phyloP scores from a whole-genome alignment of 2,888 invertebrate species.

The Tridacna crocea region DNA sequence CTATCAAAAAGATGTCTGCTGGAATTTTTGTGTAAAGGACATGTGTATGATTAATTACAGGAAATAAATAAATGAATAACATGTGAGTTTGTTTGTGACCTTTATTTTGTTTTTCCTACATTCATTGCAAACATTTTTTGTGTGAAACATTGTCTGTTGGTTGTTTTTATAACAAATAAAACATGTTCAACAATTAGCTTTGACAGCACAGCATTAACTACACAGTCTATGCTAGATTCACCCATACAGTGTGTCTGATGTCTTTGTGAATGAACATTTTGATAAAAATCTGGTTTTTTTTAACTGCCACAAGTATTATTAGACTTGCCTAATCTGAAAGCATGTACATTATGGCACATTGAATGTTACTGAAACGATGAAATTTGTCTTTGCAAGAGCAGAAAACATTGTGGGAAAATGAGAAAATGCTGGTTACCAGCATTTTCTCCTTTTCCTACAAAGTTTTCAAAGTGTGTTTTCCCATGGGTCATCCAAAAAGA shows the following conservation, averaged over 20 bases:
- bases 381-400: no score
- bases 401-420: neutral
- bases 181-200: constrained; percentile 7
- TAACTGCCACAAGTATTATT: no score
- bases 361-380: no score
- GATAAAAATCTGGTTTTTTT: neutral
- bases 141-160: constrained; percentile 11
- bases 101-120: constrained; percentile 32
- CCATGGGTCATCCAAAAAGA: neutral
- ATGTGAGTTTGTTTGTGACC: constrained; percentile 2
- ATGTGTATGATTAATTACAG: neutral
- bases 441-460: neutral
- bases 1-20: no score
- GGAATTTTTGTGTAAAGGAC: no score
- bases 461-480: neutral
- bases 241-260: neutral
- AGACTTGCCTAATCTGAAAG: no score
- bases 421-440: constrained; percentile 2
- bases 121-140: constrained; percentile 22
- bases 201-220: neutral
- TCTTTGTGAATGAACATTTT: no score
- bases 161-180: constrained; percentile 10
- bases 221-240: neutral
- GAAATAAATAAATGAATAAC: neutral
- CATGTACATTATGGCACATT: no score